These are phyloP conservation scores for Leucophora obtusa DNA, from an alignment of 2,888 invertebrate species.

Conservation along the genomic window DNA sequence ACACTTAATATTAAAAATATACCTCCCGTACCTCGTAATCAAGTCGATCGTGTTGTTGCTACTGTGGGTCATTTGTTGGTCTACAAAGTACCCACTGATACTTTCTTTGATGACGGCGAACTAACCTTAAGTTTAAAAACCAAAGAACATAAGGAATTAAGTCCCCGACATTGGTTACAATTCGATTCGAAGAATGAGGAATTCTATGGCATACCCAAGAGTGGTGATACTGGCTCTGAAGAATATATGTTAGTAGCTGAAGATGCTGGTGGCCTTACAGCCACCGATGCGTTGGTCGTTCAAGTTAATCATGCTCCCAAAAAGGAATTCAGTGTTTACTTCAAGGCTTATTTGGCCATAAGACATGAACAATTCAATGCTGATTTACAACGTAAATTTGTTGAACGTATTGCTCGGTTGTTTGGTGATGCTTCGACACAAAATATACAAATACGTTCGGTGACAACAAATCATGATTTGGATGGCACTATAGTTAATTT, in stretches of 20 bases:
- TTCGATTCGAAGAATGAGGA: constrained; percentile 93
- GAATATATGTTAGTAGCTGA: constrained; percentile 89
- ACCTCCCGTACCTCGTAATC: constrained; percentile 89
- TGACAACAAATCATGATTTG: constrained; percentile 78
- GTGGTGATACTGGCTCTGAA: constrained; percentile 85
- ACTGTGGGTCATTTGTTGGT: constrained; percentile 89
- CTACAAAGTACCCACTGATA: constrained; percentile 91
- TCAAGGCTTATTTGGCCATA: constrained; percentile 88
- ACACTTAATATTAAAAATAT: constrained; percentile 82
- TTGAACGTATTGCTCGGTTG: constrained; percentile 87
- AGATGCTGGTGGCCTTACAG: constrained; percentile 86
- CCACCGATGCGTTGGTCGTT: constrained; percentile 88
- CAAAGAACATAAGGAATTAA: constrained; percentile 84
- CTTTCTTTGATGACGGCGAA: constrained; percentile 92
- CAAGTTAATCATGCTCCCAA: constrained; percentile 84
- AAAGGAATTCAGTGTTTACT: constrained; percentile 86
- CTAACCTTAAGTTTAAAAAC: constrained; percentile 87
- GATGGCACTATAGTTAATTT: constrained; percentile 86
- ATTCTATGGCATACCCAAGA: constrained; percentile 90
- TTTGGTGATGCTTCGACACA: constrained; percentile 87
- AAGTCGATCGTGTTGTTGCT: constrained; percentile 90
- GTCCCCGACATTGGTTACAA: constrained; percentile 89
- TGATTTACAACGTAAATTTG: constrained; percentile 88
- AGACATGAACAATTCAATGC: constrained; percentile 85
- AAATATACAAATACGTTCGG: constrained; percentile 86